Evolutionary conservation across 1,140 invertebrate species (phyloP).

Genomic region (Spodoptera frugiperda): DNA sequence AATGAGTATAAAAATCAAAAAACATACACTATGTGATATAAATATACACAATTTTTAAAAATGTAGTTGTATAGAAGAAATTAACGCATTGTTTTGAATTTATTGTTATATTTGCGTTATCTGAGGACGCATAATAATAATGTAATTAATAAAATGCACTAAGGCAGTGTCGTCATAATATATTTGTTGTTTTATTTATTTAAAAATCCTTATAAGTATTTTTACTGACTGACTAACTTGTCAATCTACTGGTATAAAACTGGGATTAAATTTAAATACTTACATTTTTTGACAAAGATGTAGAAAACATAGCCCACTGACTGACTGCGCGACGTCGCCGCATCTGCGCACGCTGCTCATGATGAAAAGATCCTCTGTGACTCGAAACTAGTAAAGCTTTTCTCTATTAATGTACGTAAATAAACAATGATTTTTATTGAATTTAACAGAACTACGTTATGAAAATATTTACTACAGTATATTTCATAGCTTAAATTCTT

Average conservation of each 20-base stretch:
- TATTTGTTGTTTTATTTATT: slow-evolving; percentile 65
- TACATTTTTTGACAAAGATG: no score
- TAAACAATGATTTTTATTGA: no score
- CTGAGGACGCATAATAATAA: slow-evolving; percentile 57
- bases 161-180: slow-evolving; percentile 68
- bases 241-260: no score
- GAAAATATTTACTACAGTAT: no score
- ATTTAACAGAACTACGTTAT: no score
- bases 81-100: slow-evolving; percentile 68
- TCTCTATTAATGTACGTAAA: no score
- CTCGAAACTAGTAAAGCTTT: no score
- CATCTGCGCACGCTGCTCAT: no score
- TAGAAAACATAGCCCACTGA: no score
- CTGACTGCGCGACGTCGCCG: no score
- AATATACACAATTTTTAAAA: slow-evolving; percentile 77
- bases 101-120: slow-evolving; percentile 67
- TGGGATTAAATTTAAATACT: no score
- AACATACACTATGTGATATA: slow-evolving; percentile 74
- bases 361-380: no score
- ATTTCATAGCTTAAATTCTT: not conserved
- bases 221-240: not conserved
- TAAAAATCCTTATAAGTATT: not conserved
- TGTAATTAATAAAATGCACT: slow-evolving; percentile 76
- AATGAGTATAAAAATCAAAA: slow-evolving; percentile 52
- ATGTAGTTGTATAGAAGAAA: slow-evolving; percentile 67